Conservation (phyloP, 2,797 vertebrate species). For the Orestias chungarensis region DNA sequence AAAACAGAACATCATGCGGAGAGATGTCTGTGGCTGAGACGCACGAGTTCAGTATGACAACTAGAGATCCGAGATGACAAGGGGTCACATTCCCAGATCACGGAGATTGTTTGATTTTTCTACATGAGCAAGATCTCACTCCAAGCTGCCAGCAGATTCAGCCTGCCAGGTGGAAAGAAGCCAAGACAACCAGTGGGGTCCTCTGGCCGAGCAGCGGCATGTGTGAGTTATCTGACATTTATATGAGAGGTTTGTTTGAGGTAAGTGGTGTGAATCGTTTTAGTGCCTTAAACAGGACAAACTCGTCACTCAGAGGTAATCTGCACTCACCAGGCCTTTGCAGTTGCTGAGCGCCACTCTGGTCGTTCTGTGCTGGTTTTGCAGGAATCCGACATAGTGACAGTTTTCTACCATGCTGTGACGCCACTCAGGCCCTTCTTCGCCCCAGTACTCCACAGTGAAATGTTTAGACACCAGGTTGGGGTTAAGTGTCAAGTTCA, state of each 20-base stretch:
- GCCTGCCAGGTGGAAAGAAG: conserved; percentile 49
- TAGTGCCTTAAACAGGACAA: conserved; percentile 4
- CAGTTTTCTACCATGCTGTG: conserved; percentile 92
- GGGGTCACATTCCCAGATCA: conserved; percentile 26
- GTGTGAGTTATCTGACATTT: conserved; percentile 41
- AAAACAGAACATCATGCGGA: not conserved
- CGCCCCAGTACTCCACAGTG: conserved; percentile 97
- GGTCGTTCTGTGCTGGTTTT: conserved; percentile 88
- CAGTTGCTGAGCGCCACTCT: conserved; percentile 98
- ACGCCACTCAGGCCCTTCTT: conserved; percentile 90
- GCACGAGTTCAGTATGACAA: conserved; percentile 21
- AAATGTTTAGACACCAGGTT: conserved; percentile 95
- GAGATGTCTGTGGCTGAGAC: not conserved
- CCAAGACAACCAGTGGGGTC: conserved; percentile 65
- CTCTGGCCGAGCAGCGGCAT: conserved; percentile 46
- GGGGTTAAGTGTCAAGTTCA: conserved; percentile 96
- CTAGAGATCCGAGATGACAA: conserved; percentile 15
- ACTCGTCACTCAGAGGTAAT: not conserved
- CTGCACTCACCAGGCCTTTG: conserved; percentile 93
- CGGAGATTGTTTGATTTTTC: conserved; percentile 32
- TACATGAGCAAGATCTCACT: conserved; percentile 44
- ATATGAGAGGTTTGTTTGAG: conserved; percentile 30
- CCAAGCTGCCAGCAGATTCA: conserved; percentile 43
- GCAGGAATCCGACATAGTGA: conserved; percentile 95
- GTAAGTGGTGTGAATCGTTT: conserved; percentile 18